phyloP scores from a whole-genome alignment of 2,797 vertebrate genomes.

The Stomatorhinus walkeri region DNA sequence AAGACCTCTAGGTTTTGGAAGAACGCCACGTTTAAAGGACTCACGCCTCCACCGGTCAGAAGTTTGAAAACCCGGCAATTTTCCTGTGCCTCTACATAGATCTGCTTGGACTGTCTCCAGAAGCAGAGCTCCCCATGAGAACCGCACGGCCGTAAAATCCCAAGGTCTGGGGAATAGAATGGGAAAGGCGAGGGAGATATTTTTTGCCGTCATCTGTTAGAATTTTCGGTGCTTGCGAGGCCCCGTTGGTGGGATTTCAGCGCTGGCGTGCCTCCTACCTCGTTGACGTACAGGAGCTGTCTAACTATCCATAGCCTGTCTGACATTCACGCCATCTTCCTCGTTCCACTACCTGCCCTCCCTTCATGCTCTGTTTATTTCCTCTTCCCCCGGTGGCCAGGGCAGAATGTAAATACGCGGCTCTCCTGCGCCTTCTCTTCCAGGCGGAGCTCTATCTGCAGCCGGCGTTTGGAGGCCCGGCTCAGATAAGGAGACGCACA shows the following conservation, averaged over 20 bases:
- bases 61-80: background rate
- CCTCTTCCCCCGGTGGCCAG: background rate
- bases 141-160: background rate
- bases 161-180: background rate
- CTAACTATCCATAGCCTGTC: constrained; percentile 73
- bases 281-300: constrained; percentile 32
- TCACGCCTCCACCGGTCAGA: background rate
- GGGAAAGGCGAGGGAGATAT: background rate
- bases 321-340: constrained; percentile 60
- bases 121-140: background rate
- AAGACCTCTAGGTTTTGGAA: background rate
- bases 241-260: constrained; percentile 17
- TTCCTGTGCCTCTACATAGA: background rate
- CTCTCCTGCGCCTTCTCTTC: background rate
- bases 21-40: background rate
- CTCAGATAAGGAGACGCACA: background rate
- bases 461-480: background rate
- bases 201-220: background rate
- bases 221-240: background rate
- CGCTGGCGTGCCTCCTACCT: constrained; percentile 21
- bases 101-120: background rate
- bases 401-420: constrained; percentile 1
- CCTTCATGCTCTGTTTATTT: constrained; percentile 31
- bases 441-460: background rate
- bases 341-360: constrained; percentile 20